Conservation (phyloP, 2,113 vertebrate species). For the Anolis carolinensis region DNA sequence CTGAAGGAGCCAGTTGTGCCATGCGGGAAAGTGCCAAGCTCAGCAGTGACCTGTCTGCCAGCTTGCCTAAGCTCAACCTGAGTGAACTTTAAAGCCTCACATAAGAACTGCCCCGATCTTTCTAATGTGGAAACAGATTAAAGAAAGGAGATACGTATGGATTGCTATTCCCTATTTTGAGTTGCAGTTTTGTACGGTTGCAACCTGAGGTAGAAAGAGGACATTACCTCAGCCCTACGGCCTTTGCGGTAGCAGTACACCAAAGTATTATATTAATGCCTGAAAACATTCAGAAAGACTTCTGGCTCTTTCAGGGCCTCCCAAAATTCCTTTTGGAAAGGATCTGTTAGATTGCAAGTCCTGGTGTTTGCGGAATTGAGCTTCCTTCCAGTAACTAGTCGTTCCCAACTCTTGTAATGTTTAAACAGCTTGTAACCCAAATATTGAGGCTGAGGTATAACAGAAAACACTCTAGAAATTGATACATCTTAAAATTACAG, state of each 20-base stretch:
- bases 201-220: neutral
- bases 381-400: neutral
- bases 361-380: neutral
- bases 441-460: neutral
- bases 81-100: constrained; percentile 73
- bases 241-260: neutral
- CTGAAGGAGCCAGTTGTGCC: constrained; percentile 63
- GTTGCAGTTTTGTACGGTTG: constrained; percentile 9
- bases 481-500: neutral
- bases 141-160: constrained; percentile 19
- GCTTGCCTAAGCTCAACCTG: constrained; percentile 76
- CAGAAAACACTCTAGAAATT: neutral
- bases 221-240: neutral
- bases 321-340: neutral
- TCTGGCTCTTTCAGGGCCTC: neutral
- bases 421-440: neutral
- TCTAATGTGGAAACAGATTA: neutral
- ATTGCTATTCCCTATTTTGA: constrained; percentile 23
- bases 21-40: constrained; percentile 60
- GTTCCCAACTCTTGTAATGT: neutral
- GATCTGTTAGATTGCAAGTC: neutral
- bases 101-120: constrained; percentile 28
- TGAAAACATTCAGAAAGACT: neutral
- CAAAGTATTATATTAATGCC: neutral
- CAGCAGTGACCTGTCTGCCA: constrained; percentile 64